Conservation (phyloP, 2,797 vertebrate species). For the Poecilia gillii region DNA sequence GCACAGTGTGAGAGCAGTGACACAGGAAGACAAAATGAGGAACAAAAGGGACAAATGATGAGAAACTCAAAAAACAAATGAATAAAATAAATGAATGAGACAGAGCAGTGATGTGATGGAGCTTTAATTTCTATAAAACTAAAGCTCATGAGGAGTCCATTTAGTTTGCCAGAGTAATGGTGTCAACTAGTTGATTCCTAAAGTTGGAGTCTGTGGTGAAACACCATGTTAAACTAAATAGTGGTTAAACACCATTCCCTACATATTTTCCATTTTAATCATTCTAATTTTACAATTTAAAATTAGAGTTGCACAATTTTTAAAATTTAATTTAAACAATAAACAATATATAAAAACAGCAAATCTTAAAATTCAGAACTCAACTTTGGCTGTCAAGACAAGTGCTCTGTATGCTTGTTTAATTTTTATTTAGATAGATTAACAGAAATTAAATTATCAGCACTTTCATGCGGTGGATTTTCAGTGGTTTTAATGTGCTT, state of each 20-base stretch:
- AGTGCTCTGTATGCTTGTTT: not conserved
- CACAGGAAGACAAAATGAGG: slow-evolving; percentile 36
- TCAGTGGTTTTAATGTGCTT: not conserved
- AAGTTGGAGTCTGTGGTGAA: not conserved
- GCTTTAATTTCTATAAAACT: not conserved
- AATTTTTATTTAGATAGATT: no score
- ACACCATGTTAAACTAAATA: not conserved
- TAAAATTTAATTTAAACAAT: not conserved
- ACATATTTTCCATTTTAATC: not conserved
- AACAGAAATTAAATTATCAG: not conserved
- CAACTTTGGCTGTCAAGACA: not conserved
- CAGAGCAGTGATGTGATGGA: slow-evolving; percentile 37
- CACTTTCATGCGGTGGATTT: not conserved
- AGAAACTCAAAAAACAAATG: slow-evolving; percentile 30
- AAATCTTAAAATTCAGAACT: not conserved
- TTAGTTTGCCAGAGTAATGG: not conserved
- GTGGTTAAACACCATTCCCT: not conserved
- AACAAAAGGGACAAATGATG: slow-evolving; percentile 49
- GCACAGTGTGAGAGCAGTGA: slow-evolving; percentile 2
- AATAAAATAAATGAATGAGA: slow-evolving; percentile 26
- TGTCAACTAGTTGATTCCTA: not conserved
- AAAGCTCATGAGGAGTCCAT: not conserved
- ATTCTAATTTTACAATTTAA: not conserved
- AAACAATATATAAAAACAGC: no score
- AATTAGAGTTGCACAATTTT: not conserved